Evolutionary conservation across 2,797 vertebrate species (phyloP).

Genomic region (Chloroceryle amazona): DNA sequence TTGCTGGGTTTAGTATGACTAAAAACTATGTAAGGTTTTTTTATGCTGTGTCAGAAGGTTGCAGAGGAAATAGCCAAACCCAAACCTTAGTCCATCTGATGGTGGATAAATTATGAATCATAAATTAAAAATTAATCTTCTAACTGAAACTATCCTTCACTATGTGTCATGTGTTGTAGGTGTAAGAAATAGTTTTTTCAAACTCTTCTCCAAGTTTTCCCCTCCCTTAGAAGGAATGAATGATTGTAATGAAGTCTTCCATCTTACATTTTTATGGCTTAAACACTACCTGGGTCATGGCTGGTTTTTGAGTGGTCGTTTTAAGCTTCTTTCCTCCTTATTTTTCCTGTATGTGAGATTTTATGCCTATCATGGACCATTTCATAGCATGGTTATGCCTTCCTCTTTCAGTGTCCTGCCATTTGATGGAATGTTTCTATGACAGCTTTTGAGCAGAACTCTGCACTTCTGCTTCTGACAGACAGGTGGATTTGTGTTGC

Average conservation of each 20-base stretch:
- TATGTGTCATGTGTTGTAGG: neutral
- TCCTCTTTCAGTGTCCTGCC: neutral
- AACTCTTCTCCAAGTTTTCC: neutral
- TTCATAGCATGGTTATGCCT: neutral
- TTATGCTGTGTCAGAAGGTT: neutral
- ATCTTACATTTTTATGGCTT: neutral
- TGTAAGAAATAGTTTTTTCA: neutral
- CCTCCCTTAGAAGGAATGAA: neutral
- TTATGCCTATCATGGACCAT: neutral
- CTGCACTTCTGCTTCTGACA: neutral
- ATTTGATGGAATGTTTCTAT: neutral
- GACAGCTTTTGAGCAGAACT: neutral
- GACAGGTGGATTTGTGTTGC: neutral
- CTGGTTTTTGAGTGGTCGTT: neutral
- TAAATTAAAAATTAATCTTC: neutral
- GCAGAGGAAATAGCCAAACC: neutral
- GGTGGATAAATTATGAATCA: neutral
- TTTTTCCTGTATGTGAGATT: neutral
- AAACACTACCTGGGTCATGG: neutral
- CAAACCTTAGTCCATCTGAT: neutral
- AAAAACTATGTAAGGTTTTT: neutral
- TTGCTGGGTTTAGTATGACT: neutral
- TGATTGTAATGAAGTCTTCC: neutral
- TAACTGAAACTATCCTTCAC: neutral
- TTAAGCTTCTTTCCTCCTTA: neutral